These are phyloP conservation scores for Catocala sponsa DNA, from an alignment of 2,888 invertebrate genomes.

Conservation along the genomic window DNA sequence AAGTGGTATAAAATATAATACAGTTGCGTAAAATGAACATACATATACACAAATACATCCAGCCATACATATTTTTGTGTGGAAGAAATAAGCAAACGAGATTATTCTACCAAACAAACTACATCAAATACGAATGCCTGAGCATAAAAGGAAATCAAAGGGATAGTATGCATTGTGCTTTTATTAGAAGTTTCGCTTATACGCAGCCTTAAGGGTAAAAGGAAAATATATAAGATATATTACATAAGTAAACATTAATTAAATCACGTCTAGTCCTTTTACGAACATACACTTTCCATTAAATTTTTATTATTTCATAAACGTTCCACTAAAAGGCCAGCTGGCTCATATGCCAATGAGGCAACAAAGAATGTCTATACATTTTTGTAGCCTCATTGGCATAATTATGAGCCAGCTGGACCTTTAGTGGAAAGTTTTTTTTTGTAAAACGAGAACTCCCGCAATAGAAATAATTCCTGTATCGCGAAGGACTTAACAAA, in stretches of 20 bases:
- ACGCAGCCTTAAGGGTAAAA: background rate
- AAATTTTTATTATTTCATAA: no score
- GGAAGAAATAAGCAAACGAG: conserved; percentile 6
- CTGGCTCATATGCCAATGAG: no score
- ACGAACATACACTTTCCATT: no score
- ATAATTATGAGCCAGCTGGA: no score
- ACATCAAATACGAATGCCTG: conserved; percentile 8
- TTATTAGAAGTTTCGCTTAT: conserved; percentile 1
- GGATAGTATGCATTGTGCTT: conserved; percentile 6
- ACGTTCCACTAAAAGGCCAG: no score
- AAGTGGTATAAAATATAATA: background rate
- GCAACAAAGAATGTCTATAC: no score
- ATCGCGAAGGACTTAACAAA: no score
- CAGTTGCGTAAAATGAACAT: background rate
- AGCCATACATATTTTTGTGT: background rate
- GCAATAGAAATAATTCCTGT: no score
- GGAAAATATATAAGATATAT: background rate
- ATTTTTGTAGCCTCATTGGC: no score
- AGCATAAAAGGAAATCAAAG: conserved; percentile 12
- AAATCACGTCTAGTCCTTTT: background rate
- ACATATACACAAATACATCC: background rate
- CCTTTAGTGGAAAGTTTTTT: no score
- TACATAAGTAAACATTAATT: background rate
- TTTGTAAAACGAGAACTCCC: no score
- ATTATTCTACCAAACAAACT: conserved; percentile 10